Base-by-base conservation (phyloP, 2,888 invertebrate species). In the Spilosoma lubricipeda region DNA sequence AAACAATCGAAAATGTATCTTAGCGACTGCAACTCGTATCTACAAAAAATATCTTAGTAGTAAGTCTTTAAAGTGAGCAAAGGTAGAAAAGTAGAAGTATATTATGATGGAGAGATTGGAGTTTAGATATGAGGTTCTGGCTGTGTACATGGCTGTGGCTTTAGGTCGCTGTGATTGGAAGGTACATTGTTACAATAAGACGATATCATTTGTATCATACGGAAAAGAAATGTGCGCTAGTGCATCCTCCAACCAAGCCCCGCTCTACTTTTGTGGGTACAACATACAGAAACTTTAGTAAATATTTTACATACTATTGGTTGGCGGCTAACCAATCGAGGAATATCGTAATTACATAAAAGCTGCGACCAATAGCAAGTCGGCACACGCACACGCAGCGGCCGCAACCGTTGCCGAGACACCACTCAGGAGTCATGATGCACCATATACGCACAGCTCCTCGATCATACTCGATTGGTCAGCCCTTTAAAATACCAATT, bases 261-360 rank as follows among this genome's bases (percentile, higher is more conserved):
- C 74, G 70, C 74, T 67, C 36, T 20, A 7, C 71, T 52, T 4
- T 9, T n/a, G 15, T 42, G 13, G 2, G 33, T 48, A 36, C 59
- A 70, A 59, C 20, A 52, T 20, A 70, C 33, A 75, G 67, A 69
- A 48, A 72, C 45, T 59, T 73, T 67, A 42, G 74, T 74, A 74
- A 65, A 71, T 59, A 68, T 59, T 72, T 65, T 52, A 76, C 73
- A 71, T 80, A 74, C 80, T 79, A 85, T 84, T 83, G 84, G 85
- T 66, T 79, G 73, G 59, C 67, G 64, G 68, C 65, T 71, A 73
- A 76, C 84, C 85, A 83, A 85, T 85, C 77, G 74, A 74, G 81
- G 67, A 72, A 79, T 78, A 77, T 75, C 30, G 67, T 71, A 72
- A 73, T 76, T 74, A 78, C 59, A 66, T 73, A 70, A 72, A 76